Evolutionary conservation across 2,797 vertebrate genomes (phyloP).

Genomic region (Neosilurus hyrtlii): DNA sequence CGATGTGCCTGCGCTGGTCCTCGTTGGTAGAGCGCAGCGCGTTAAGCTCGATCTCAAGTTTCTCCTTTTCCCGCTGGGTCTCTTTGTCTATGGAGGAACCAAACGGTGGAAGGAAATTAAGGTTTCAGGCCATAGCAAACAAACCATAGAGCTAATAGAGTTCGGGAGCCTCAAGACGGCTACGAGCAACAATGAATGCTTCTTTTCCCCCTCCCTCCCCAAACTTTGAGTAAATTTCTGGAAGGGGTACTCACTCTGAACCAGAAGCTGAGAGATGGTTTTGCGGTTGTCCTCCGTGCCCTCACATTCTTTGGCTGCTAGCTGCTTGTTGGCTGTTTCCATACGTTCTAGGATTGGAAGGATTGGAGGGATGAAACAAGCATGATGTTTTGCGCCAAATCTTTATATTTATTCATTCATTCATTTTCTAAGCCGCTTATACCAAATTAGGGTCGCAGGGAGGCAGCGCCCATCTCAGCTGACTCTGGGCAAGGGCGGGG

Average conservation of each 20-base stretch:
- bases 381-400: neutral
- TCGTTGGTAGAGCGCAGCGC: constrained; percentile 88
- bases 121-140: constrained; percentile 1
- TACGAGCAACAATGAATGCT: neutral
- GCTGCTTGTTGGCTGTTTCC: constrained; percentile 96
- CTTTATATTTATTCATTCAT: no score
- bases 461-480: no score
- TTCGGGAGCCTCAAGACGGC: neutral
- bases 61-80: constrained; percentile 89
- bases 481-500: no score
- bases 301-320: constrained; percentile 91
- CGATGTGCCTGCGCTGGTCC: constrained; percentile 95
- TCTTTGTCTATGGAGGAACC: constrained; percentile 83
- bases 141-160: neutral
- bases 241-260: constrained; percentile 84
- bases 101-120: neutral
- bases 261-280: constrained; percentile 93
- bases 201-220: neutral
- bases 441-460: no score
- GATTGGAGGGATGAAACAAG: neutral
- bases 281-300: constrained; percentile 94
- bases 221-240: neutral
- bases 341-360: constrained; percentile 82
- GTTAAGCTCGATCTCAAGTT: constrained; percentile 89
- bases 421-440: no score